Base-by-base conservation (phyloP, 2,113 vertebrate species). In the Aegithalos caudatus region DNA sequence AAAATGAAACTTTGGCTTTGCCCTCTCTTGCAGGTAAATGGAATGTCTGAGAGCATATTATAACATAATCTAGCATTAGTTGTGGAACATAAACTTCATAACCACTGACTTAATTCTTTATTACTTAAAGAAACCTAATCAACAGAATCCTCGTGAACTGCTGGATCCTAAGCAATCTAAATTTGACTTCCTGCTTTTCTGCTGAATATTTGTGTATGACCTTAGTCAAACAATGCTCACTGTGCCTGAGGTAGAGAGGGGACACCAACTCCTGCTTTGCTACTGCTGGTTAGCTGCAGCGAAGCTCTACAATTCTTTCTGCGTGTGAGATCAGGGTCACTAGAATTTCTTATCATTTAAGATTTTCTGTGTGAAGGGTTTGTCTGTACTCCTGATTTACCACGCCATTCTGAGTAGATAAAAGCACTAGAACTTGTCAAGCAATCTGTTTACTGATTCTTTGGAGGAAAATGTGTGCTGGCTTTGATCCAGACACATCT, bases 311-410 rank as follows among this genome's bases (percentile, higher is more conserved):
- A 65, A 22, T n/a, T 45, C 12, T 1, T 62, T 38, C 23, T 38
- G 23, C 0, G 0, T 42, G 28, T 9, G 11, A 82, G 35, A 38
- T 38, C 25, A 61, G 45, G 28, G 35, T 73, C 50, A 77, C 1
- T 37, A 38, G 25, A 82, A 79, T 29, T 76, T 50, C 54, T 90
- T 47, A 61, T 6, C 31, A 33, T 38, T 23, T 73, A 54, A 47
- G 0, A 54, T 64, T 62, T 88, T 73, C 67, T 50, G 47, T 8
- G 11, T 58, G 88, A 80, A 93, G 51, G 31, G 7, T 31, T 62
- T n/a, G 10, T 48, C 58, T 53, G 38, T 65, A 58, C n/a, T 54
- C 71, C 33, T 25, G 12, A 53, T 4, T 27, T 48, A 72, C 14
- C 7, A 2, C 24, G 40, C 27, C 33, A 2, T 28, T 76, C 19